phyloP scores from a whole-genome alignment of 2,797 vertebrate genomes.

The Parauchenoglanis punctatus region DNA sequence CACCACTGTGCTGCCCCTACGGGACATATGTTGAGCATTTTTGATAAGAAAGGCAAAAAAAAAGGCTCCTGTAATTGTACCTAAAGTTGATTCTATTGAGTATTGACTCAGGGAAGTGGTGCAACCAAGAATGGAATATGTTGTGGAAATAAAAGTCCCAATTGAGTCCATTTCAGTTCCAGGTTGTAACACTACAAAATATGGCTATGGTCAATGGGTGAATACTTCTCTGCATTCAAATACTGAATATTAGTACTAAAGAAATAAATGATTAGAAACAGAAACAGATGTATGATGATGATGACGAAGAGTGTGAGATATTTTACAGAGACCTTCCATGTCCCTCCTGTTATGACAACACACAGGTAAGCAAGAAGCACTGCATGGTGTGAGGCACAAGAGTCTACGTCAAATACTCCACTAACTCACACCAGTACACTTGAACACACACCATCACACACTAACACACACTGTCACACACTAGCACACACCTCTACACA shows the following conservation, averaged over 20 bases:
- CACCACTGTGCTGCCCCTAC: not conserved
- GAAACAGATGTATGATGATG: not conserved
- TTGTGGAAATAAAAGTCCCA: too few species aligned
- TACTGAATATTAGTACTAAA: constrained; percentile 3
- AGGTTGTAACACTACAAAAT: not conserved
- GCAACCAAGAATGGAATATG: not conserved
- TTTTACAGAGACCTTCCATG: constrained; percentile 54
- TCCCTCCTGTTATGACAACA: constrained; percentile 52
- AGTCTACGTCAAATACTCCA: constrained; percentile 37
- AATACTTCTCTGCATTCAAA: not conserved
- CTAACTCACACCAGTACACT: not conserved
- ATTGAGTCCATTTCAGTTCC: not conserved
- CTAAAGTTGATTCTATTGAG: not conserved
- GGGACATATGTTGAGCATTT: not conserved
- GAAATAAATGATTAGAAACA: constrained; percentile 18
- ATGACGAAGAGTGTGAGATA: constrained; percentile 35
- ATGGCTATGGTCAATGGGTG: not conserved
- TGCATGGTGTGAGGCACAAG: constrained; percentile 32
- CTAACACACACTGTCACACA: not conserved
- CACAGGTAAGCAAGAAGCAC: constrained; percentile 48
- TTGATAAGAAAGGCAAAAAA: not conserved
- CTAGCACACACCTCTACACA: not conserved
- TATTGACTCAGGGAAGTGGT: too few species aligned
- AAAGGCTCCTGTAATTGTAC: not conserved
- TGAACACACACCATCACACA: not conserved